phyloP scores from a whole-genome alignment of 2,113 vertebrate species.

The Delphinapterus leucas region DNA sequence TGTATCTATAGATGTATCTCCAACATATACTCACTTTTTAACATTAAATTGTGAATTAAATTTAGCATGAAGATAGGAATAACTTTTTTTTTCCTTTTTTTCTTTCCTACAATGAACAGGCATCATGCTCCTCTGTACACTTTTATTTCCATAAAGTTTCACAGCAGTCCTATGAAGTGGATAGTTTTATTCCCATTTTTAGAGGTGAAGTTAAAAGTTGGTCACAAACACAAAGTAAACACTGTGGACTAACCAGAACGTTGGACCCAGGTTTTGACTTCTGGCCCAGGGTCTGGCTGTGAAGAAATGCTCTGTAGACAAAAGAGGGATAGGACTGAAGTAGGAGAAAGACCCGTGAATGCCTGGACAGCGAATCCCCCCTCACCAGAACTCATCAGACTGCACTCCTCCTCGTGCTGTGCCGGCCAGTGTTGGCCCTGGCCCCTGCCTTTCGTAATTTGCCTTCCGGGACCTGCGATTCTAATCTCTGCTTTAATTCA shows the following conservation, averaged over 20 bases:
- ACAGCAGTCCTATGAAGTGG: background rate
- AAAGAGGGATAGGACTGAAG: background rate
- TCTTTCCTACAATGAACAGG: background rate
- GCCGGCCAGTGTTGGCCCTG: background rate
- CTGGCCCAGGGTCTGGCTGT: background rate
- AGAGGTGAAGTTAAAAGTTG: background rate
- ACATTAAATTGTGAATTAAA: conserved; percentile 11
- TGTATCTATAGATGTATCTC: background rate
- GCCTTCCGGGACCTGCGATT: background rate
- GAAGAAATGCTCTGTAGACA: background rate
- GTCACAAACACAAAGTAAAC: background rate
- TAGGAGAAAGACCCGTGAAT: background rate
- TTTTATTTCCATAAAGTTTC: background rate
- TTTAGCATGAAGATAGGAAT: background rate
- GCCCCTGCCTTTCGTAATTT: background rate
- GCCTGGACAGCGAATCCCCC: background rate
- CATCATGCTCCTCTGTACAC: background rate
- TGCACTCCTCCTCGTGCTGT: background rate
- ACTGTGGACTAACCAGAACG: background rate
- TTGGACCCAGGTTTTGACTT: background rate
- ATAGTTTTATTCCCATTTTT: background rate
- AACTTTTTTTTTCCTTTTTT: background rate
- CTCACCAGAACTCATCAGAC: background rate
- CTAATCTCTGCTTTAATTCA: background rate
- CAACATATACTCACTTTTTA: background rate